These are phyloP conservation scores for Pollachius pollachius DNA, from an alignment of 2,113 vertebrate genomes.

Conservation along the genomic window DNA sequence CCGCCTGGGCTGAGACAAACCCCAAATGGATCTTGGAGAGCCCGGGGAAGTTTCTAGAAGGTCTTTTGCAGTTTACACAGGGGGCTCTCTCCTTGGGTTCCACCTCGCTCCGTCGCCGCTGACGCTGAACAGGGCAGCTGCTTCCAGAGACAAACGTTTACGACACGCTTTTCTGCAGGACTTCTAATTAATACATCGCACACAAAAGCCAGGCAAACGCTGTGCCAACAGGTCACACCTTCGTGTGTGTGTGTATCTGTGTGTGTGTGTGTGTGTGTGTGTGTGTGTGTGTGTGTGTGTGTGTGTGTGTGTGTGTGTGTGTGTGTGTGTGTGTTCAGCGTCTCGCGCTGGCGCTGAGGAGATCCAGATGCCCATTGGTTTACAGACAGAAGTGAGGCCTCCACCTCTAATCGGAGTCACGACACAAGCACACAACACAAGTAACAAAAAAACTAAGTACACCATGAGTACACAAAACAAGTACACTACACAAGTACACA, in stretches of 20 bases:
- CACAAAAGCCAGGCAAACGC: slow-evolving; percentile 40
- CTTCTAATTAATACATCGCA: slow-evolving; percentile 38
- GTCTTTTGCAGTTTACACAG: slow-evolving; percentile 41
- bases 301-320: no score
- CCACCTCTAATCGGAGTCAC: no score
- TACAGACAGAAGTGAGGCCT: slow-evolving; percentile 2
- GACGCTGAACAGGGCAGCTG: slow-evolving; percentile 46
- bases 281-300: no score
- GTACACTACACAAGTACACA: no score
- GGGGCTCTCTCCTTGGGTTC: slow-evolving; percentile 6
- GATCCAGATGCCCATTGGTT: background rate
- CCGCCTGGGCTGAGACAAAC: slow-evolving; percentile 53
- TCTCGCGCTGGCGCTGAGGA: background rate
- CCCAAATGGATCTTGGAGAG: slow-evolving; percentile 16
- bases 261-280: no score
- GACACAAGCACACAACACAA: no score
- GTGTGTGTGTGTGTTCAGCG: no score
- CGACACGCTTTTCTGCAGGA: slow-evolving; percentile 36
- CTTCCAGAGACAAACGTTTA: slow-evolving; percentile 38
- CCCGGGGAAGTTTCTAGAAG: slow-evolving; percentile 21
- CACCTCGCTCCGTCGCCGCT: background rate
- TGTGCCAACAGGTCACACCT: slow-evolving; percentile 25
- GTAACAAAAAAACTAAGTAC: no score
- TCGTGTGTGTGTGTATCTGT: no score
- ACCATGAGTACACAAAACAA: no score